phyloP scores from a whole-genome alignment of 2,113 vertebrate species.

The Pipra filicauda region DNA sequence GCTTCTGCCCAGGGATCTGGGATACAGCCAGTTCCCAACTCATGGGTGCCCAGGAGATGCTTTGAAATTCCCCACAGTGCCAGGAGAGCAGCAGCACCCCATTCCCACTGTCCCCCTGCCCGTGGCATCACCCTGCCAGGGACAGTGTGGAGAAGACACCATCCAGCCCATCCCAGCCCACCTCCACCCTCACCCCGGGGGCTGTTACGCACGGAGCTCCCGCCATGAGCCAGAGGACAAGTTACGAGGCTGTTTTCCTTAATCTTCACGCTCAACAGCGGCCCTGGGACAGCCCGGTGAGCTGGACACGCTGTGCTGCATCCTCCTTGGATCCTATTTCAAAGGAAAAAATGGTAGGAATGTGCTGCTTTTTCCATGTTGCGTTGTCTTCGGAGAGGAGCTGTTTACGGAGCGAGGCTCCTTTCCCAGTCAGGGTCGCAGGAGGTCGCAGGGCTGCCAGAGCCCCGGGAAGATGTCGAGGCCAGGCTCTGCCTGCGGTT shows the following conservation, averaged over 20 bases:
- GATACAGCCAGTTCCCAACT: neutral
- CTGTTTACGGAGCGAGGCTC: neutral
- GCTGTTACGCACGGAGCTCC: neutral
- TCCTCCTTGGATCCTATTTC: conserved; percentile 8
- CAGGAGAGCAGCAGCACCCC: accelerated
- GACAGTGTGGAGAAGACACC: neutral
- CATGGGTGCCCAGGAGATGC: neutral
- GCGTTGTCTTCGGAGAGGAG: accelerated
- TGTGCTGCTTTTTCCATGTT: conserved; percentile 48
- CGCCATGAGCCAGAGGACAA: neutral
- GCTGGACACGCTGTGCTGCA: accelerated
- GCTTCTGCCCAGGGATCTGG: neutral
- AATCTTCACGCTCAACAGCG: neutral
- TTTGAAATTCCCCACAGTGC: neutral
- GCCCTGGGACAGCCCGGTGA: neutral
- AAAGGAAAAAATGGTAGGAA: neutral
- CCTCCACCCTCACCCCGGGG: neutral
- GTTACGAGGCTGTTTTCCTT: conserved; percentile 1
- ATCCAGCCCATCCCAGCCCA: neutral
- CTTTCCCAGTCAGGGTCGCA: neutral
- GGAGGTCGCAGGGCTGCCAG: neutral
- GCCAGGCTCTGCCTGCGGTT: neutral
- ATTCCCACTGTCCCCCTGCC: accelerated
- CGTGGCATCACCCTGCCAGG: neutral
- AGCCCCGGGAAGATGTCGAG: neutral